Conservation (phyloP, 1,140 invertebrate genomes). For the Scylla paramamosain region DNA sequence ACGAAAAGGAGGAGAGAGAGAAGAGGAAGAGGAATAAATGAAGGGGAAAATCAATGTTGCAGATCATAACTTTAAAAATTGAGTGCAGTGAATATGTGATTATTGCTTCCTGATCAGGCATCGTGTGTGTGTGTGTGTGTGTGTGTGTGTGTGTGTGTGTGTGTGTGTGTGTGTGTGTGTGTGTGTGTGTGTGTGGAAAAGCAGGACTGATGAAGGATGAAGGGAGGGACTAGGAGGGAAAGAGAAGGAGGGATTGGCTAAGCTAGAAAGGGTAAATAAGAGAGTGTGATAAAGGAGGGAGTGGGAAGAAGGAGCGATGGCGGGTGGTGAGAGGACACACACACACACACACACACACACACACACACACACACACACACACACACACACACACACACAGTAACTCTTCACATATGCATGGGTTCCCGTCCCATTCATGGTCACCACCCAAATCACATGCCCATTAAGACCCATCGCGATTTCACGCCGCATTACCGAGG, state of each 20-base stretch:
- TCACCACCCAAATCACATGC: constrained; percentile 62
- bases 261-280: too few relatives aligned
- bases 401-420: constrained; percentile 68
- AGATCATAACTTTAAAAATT: not conserved
- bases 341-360: not conserved
- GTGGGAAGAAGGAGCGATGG: not conserved
- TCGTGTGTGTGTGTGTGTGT: too few relatives aligned
- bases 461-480: constrained; percentile 66
- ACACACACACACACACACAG: constrained; percentile 28
- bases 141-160: too few relatives aligned
- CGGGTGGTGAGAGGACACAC: too few relatives aligned
- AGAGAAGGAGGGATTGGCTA: too few relatives aligned
- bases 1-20: not conserved
- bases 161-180: too few relatives aligned
- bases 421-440: constrained; percentile 64
- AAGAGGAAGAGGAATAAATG: not conserved
- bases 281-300: too few relatives aligned
- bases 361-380: constrained; percentile 18
- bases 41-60: not conserved
- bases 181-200: not conserved
- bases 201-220: not conserved
- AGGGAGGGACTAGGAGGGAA: not conserved
- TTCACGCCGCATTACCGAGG: constrained; percentile 62
- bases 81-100: too few relatives aligned
- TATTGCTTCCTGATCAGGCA: too few relatives aligned